Conservation (phyloP, 2,888 invertebrate genomes). For the Tiphia femorata region DNA sequence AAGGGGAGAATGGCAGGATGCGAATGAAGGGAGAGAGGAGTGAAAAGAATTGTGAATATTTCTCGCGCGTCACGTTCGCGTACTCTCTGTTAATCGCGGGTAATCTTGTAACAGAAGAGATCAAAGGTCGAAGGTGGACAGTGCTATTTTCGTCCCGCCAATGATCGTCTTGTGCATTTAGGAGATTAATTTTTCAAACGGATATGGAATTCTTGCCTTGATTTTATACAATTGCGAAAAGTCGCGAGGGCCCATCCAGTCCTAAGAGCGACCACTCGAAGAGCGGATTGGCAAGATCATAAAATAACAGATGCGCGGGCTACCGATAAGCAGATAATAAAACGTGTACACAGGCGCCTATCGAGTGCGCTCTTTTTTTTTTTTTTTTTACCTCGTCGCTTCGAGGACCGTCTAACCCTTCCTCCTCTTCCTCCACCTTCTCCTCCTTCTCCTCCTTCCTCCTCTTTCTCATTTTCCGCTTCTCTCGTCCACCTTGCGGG, state of each 20-base stretch:
- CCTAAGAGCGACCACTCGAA: too few species aligned
- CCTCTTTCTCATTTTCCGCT: not conserved
- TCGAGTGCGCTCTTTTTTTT: too few species aligned
- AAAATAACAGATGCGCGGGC: slow-evolving; percentile 45
- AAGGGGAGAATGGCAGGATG: not conserved
- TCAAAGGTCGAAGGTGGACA: too few species aligned
- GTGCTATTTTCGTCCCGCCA: too few species aligned
- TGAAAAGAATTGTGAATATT: not conserved
- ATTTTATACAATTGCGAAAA: too few species aligned
- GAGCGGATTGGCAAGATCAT: slow-evolving; percentile 19
- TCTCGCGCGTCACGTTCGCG: not conserved
- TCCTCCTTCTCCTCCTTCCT: not conserved
- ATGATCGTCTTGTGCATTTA: too few species aligned
- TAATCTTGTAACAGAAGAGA: not conserved
- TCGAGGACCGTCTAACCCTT: slow-evolving; percentile 25
- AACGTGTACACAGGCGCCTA: slow-evolving; percentile 31
- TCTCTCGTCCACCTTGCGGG: not conserved
- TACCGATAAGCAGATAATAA: slow-evolving; percentile 46
- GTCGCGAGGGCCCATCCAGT: too few species aligned
- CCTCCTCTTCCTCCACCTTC: too few species aligned
- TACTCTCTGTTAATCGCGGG: not conserved
- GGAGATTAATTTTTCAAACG: too few species aligned
- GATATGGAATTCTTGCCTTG: too few species aligned
- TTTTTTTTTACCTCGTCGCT: slow-evolving; percentile 19
- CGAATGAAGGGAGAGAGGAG: not conserved